Conservation (phyloP, 2,797 vertebrate species). For the Tympanoctomys barrerae region DNA sequence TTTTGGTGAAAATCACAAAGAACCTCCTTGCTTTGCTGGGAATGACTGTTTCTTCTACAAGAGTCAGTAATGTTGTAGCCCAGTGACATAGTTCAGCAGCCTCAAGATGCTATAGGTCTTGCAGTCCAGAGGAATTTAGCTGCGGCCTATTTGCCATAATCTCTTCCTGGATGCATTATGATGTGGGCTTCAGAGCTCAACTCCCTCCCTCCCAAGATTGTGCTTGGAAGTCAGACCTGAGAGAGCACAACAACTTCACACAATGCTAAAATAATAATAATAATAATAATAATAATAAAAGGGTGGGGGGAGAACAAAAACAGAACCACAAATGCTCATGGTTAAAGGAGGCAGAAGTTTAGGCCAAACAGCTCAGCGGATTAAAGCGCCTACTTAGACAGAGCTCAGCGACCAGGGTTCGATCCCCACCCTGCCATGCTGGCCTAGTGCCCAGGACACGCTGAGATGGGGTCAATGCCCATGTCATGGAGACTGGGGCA, state of each 20-base stretch:
- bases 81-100: neutral
- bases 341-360: neutral
- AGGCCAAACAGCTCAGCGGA: too few relatives aligned
- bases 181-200: neutral
- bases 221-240: neutral
- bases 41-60: neutral
- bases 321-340: neutral
- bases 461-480: too few relatives aligned
- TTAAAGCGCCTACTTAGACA: too few relatives aligned
- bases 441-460: too few relatives aligned
- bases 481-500: too few relatives aligned
- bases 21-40: neutral
- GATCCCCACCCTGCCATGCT: too few relatives aligned
- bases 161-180: neutral
- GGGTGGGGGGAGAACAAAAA: neutral
- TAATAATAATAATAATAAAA: neutral
- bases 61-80: neutral
- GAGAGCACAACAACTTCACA: neutral
- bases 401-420: too few relatives aligned
- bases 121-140: neutral
- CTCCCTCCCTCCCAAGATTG: neutral
- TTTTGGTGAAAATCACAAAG: neutral
- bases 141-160: neutral
- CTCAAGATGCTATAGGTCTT: neutral
- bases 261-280: conserved; percentile 5